phyloP scores from a whole-genome alignment of 2,888 invertebrate genomes.

The Microplitis manilae region DNA sequence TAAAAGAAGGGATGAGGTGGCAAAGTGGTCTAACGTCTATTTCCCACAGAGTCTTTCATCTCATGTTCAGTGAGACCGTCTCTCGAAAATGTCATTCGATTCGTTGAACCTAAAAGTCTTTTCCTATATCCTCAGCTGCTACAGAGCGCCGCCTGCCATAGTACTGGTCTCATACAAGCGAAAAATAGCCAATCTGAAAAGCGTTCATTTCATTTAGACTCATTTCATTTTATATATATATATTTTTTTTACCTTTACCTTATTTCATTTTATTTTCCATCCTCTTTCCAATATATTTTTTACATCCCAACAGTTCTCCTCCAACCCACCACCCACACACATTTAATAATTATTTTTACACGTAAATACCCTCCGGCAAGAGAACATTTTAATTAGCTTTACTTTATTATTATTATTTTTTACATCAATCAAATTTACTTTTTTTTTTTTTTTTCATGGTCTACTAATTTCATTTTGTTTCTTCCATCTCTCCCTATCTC shows the following conservation, averaged over 20 bases:
- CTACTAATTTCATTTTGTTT: neutral
- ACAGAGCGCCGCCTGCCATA: conserved; percentile 1
- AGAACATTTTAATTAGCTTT: conserved; percentile 22
- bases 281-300: conserved; percentile 1
- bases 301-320: neutral
- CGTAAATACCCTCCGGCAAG: neutral
- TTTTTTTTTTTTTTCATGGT: neutral
- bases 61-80: conserved; percentile 32
- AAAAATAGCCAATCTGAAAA: conserved; percentile 16
- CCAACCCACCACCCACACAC: neutral
- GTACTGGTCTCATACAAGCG: conserved; percentile 9
- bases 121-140: conserved; percentile 17
- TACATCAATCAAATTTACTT: conserved; percentile 26
- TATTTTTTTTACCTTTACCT: neutral
- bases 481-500: neutral
- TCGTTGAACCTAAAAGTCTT: conserved; percentile 32
- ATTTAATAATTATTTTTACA: conserved; percentile 4
- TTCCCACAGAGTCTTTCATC: conserved; percentile 41
- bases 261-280: neutral
- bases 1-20: conserved; percentile 36
- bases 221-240: neutral
- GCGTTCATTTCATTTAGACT: conserved; percentile 18
- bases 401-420: conserved; percentile 22
- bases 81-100: conserved; percentile 41
- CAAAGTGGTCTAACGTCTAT: conserved; percentile 44